These are phyloP conservation scores for Nesospiza acunhae DNA, from an alignment of 2,113 vertebrate genomes.

Conservation along the genomic window DNA sequence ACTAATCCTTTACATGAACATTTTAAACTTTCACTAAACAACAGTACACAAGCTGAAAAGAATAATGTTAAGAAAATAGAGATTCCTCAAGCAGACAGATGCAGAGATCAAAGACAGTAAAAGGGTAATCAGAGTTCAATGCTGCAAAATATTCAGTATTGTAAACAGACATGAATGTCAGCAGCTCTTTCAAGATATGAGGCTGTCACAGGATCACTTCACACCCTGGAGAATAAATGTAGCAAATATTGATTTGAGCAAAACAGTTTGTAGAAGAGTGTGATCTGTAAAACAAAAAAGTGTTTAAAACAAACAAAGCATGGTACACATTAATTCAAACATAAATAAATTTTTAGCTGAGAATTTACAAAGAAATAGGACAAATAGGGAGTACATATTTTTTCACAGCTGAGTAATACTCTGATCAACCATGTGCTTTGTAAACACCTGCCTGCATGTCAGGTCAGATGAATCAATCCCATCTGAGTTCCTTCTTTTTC, in stretches of 20 bases:
- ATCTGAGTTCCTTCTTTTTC: neutral
- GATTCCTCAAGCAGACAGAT: neutral
- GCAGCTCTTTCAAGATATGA: neutral
- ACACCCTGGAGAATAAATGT: neutral
- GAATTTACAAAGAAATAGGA: neutral
- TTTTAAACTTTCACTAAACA: neutral
- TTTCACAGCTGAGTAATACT: constrained; percentile 25
- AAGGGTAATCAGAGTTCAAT: neutral
- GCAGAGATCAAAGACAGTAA: neutral
- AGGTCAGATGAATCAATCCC: constrained; percentile 52
- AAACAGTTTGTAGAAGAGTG: neutral
- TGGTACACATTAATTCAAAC: neutral
- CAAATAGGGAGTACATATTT: neutral
- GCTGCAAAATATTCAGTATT: neutral
- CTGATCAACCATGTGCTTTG: neutral
- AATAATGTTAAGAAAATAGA: neutral
- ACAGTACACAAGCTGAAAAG: neutral
- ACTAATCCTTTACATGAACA: neutral
- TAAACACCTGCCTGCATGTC: constrained; percentile 30
- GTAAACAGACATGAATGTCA: neutral
- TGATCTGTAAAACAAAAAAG: neutral
- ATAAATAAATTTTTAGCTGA: neutral
- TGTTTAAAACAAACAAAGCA: neutral
- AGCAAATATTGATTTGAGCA: neutral
- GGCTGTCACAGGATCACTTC: neutral